These are phyloP conservation scores for Todus mexicanus DNA, from an alignment of 2,797 vertebrate species.

Conservation along the genomic window DNA sequence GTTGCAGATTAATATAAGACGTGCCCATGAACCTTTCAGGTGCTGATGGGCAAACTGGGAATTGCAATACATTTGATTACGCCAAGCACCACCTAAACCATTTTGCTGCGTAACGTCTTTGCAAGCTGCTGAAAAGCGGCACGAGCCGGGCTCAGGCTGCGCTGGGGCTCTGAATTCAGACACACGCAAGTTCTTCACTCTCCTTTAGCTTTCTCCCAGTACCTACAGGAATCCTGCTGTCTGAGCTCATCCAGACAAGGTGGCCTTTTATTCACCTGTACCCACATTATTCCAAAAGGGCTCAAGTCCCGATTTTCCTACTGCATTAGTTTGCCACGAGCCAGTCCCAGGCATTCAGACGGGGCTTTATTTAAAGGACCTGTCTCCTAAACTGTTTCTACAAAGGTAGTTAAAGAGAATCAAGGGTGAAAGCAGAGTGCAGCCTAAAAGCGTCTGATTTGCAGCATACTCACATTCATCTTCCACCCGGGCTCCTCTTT, in stretches of 20 bases:
- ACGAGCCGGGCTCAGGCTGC: neutral
- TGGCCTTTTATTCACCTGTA: neutral
- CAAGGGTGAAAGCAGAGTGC: neutral
- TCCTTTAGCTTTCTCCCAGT: neutral
- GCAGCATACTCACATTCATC: slow-evolving; percentile 79
- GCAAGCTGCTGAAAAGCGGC: neutral
- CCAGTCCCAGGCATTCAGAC: neutral
- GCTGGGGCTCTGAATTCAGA: neutral
- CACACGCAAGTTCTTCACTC: neutral
- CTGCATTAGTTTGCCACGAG: neutral
- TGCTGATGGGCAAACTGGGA: neutral
- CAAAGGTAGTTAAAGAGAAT: neutral
- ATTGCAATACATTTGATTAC: neutral
- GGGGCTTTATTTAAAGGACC: neutral
- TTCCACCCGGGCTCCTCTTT: slow-evolving; percentile 67
- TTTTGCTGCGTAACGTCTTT: neutral
- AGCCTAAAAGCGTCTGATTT: neutral
- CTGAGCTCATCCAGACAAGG: neutral
- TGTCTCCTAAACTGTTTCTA: neutral
- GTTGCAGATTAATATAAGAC: neutral
- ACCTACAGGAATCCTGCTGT: neutral
- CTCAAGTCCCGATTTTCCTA: neutral
- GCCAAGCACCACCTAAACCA: neutral
- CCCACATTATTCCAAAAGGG: neutral
- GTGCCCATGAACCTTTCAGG: neutral